These are phyloP conservation scores for Drosophila bocki DNA, from an alignment of 1,140 invertebrate species.

Conservation along the genomic window DNA sequence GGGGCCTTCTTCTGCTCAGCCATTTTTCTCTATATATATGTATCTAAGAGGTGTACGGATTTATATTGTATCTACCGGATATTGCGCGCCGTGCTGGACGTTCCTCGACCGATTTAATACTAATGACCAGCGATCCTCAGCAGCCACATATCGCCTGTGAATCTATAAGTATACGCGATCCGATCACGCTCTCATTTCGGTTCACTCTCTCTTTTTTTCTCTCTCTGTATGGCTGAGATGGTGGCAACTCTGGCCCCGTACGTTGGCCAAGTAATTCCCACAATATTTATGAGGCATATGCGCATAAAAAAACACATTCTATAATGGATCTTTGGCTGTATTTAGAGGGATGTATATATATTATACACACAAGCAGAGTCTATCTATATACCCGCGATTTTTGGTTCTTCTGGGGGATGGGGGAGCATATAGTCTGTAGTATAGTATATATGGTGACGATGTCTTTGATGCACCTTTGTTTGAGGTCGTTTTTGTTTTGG, in stretches of 20 bases:
- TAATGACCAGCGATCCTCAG: constrained; percentile 62
- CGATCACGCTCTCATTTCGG: constrained; percentile 1
- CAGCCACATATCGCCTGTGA: constrained; percentile 47
- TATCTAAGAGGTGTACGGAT: constrained; percentile 10
- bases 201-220: neutral
- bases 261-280: constrained; percentile 75
- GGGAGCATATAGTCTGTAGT: constrained; percentile 16
- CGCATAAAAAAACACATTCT: constrained; percentile 77
- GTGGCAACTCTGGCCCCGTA: constrained; percentile 65
- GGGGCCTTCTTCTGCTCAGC: constrained; percentile 85
- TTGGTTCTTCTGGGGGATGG: neutral
- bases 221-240: constrained; percentile 4
- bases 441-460: constrained; percentile 43
- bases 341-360: constrained; percentile 21
- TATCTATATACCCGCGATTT: constrained; percentile 19
- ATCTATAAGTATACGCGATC: constrained; percentile 56
- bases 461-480: constrained; percentile 64
- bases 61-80: constrained; percentile 70
- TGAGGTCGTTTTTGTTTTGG: constrained; percentile 70
- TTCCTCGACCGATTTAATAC: constrained; percentile 83
- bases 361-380: constrained; percentile 25
- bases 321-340: constrained; percentile 66
- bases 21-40: constrained; percentile 56
- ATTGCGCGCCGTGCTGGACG: constrained; percentile 80
- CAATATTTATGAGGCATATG: constrained; percentile 80